Conservation (phyloP, 2,888 invertebrate genomes). For the Yponomeuta cagnagella region DNA sequence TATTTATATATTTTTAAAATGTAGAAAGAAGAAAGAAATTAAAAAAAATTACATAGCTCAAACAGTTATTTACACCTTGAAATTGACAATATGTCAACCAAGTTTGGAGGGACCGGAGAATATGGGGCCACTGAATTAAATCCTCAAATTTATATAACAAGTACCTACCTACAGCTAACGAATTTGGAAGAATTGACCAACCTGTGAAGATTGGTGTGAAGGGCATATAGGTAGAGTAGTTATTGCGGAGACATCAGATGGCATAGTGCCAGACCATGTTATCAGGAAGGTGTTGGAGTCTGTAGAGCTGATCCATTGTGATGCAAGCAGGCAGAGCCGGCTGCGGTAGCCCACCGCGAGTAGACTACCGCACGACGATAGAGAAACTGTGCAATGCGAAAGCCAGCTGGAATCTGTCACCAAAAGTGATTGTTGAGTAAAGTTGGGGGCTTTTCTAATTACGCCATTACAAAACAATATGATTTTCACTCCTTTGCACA, state of each 20-base stretch:
- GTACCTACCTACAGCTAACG: too few species aligned
- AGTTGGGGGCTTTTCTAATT: neutral
- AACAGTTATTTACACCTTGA: too few species aligned
- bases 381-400: conserved; percentile 55
- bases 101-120: too few species aligned
- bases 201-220: conserved; percentile 66
- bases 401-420: conserved; percentile 59
- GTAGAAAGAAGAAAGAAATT: too few species aligned
- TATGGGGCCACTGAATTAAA: too few species aligned
- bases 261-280: conserved; percentile 66
- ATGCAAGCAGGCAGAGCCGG: conserved; percentile 57
- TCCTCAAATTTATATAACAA: too few species aligned
- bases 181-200: conserved; percentile 21
- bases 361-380: conserved; percentile 64
- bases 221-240: conserved; percentile 61
- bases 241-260: conserved; percentile 51
- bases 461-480: too few species aligned
- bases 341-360: conserved; percentile 55
- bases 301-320: conserved; percentile 65
- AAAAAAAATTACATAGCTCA: too few species aligned
- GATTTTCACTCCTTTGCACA: too few species aligned
- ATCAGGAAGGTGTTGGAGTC: conserved; percentile 61
- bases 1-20: too few species aligned
- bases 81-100: too few species aligned
- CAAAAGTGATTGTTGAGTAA: conserved; percentile 7